phyloP scores from a whole-genome alignment of 2,113 vertebrate species.

The Cichladusa arquata region DNA sequence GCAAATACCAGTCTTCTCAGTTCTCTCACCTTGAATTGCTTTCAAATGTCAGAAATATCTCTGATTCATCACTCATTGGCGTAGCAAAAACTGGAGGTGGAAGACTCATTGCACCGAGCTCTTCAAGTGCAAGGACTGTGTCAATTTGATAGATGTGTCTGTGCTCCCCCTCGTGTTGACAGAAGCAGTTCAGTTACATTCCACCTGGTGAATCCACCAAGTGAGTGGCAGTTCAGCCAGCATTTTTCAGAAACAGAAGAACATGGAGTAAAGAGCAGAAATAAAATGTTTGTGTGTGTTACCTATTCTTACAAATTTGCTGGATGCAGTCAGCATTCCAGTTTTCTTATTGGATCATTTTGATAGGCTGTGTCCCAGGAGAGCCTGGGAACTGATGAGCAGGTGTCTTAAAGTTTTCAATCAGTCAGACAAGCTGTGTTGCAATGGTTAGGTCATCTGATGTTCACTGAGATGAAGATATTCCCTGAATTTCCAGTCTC shows the following conservation, averaged over 20 bases:
- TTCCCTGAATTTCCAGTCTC: background rate
- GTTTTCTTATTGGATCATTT: background rate
- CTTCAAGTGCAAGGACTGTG: slow-evolving; percentile 21
- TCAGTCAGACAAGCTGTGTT: background rate
- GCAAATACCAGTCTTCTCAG: background rate
- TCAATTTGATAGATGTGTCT: slow-evolving; percentile 23
- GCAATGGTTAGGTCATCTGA: background rate
- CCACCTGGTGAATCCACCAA: background rate
- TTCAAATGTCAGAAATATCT: slow-evolving; percentile 47
- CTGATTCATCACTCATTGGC: slow-evolving; percentile 35
- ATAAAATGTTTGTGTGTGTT: background rate
- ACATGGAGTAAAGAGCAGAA: background rate
- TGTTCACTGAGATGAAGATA: background rate
- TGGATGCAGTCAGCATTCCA: background rate
- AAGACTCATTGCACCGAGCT: slow-evolving; percentile 5
- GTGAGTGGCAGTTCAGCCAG: background rate
- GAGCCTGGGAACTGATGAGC: background rate
- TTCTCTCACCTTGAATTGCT: slow-evolving; percentile 53
- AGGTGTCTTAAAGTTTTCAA: background rate
- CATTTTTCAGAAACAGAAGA: background rate
- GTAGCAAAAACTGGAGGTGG: slow-evolving; percentile 35
- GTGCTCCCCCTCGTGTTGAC: slow-evolving; percentile 19
- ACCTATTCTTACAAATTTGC: background rate
- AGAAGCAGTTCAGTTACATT: background rate
- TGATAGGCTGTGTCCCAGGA: background rate